Conservation (phyloP, 2,888 invertebrate species). For the Pyrocoelia pectoralis region DNA sequence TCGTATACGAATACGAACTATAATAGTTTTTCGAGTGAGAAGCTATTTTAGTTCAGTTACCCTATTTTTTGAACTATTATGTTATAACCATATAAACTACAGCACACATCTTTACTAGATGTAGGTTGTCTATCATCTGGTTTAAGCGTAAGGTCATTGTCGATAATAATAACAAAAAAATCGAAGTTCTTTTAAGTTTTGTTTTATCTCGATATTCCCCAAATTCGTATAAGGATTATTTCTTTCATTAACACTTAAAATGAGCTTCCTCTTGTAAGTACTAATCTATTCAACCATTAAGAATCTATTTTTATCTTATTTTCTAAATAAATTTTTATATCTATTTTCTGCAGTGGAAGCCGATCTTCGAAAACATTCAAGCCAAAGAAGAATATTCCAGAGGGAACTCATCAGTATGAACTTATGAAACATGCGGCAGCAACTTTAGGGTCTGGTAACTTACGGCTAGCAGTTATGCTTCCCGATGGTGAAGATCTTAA, state of each 20-base stretch:
- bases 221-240: slow-evolving; percentile 15
- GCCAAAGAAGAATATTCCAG: slow-evolving; percentile 98
- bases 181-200: not conserved
- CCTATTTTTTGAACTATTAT: too few species aligned
- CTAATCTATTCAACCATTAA: slow-evolving; percentile 5
- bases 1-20: too few species aligned
- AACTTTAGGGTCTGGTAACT: slow-evolving; percentile 96
- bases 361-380: slow-evolving; percentile 97
- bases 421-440: slow-evolving; percentile 99
- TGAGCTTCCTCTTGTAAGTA: slow-evolving; percentile 75
- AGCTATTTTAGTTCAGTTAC: too few species aligned
- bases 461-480: slow-evolving; percentile 93
- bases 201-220: not conserved
- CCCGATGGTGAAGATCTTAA: slow-evolving; percentile 99
- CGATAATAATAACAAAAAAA: slow-evolving; percentile 1
- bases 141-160: not conserved
- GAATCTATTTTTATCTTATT: slow-evolving; percentile 42
- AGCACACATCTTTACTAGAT: not conserved
- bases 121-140: slow-evolving; percentile 7
- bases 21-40: too few species aligned
- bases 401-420: slow-evolving; percentile 98
- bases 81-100: too few species aligned
- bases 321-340: slow-evolving; percentile 13
- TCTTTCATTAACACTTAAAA: slow-evolving; percentile 50
- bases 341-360: slow-evolving; percentile 71